A percentile compares a stretch with the other conserved stretches of the same genome.
Conservation (phyloP, 1,140 invertebrate genomes). For the Oreohelix idahoensis region DNA sequence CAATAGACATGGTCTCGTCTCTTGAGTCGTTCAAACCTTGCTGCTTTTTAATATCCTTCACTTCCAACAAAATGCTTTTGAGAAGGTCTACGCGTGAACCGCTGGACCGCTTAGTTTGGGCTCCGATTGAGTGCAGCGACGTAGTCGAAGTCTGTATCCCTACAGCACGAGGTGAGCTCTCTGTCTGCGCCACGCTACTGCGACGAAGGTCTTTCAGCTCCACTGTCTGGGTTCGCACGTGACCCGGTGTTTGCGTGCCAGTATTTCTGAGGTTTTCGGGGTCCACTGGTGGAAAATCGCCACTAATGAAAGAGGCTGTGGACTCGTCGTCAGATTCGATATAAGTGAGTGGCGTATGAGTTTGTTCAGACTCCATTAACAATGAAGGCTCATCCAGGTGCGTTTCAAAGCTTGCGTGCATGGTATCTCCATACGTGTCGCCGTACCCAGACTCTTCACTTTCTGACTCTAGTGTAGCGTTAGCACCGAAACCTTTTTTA, state of each 20-base stretch:
- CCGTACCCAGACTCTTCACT: constrained; percentile 71
- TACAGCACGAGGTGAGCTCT: constrained; percentile 41
- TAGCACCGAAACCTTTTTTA: constrained; percentile 54
- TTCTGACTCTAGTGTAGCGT: constrained; percentile 57
- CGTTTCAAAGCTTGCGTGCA: constrained; percentile 69
- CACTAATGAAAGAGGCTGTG: constrained; percentile 62
- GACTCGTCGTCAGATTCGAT: constrained; percentile 66
- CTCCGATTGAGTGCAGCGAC: constrained; percentile 62
- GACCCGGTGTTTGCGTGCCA: constrained; percentile 63
- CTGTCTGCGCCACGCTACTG: constrained; percentile 56
- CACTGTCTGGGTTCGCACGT: constrained; percentile 64
- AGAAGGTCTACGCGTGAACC: constrained; percentile 57
- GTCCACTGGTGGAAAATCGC: constrained; percentile 58
- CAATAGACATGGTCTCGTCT: constrained; percentile 53
- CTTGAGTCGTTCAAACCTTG: constrained; percentile 55
- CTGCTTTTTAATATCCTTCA: constrained; percentile 64
- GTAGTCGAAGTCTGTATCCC: constrained; percentile 56
- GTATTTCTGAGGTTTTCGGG: constrained; percentile 59
- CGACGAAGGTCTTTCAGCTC: constrained; percentile 46
- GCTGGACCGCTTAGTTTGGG: constrained; percentile 56
- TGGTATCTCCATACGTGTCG: constrained; percentile 66
- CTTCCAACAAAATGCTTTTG: constrained; percentile 61
- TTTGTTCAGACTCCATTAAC: constrained; percentile 42
- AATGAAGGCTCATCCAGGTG: constrained; percentile 58
- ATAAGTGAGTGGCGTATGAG: constrained; percentile 24